Evolutionary conservation across 2,888 invertebrate species (phyloP).

Genomic region (Auanema sp.): DNA sequence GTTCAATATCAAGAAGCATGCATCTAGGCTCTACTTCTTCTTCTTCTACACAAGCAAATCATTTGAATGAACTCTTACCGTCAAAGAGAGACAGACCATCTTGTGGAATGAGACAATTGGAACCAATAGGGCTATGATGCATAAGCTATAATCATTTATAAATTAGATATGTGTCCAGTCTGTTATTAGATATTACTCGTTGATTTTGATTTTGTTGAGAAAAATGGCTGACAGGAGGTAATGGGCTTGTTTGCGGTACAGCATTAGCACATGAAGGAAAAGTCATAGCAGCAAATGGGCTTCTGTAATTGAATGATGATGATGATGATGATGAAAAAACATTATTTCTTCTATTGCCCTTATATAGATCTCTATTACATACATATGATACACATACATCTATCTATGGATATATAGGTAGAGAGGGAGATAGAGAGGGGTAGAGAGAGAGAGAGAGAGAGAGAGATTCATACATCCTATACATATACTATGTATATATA

Average conservation of each 20-base stretch:
- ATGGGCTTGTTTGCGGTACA: slow-evolving; percentile 19
- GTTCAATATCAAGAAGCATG: no score
- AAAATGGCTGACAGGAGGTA: slow-evolving; percentile 39
- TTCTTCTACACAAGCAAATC: no score
- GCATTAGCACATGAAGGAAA: slow-evolving; percentile 15
- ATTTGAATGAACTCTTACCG: slow-evolving; percentile 9
- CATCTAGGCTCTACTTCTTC: no score
- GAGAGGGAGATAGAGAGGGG: no score
- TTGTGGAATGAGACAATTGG: neutral
- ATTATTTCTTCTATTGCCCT: neutral
- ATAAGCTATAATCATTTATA: neutral
- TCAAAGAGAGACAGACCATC: slow-evolving; percentile 17
- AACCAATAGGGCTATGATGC: no score
- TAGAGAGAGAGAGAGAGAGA: no score
- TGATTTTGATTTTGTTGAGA: slow-evolving; percentile 28
- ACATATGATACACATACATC: no score
- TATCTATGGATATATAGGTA: no score
- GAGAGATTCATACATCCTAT: neutral
- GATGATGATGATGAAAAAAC: no score
- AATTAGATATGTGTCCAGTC: neutral
- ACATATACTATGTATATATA: no score
- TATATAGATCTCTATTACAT: neutral
- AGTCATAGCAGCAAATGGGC: slow-evolving; percentile 19
- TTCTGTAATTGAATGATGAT: slow-evolving; percentile 8
- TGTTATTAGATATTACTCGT: slow-evolving; percentile 8